Percentiles rank a stretch among this genome's conserved stretches.
Conservation (phyloP, 1,140 invertebrate species). For the Limonius californicus region DNA sequence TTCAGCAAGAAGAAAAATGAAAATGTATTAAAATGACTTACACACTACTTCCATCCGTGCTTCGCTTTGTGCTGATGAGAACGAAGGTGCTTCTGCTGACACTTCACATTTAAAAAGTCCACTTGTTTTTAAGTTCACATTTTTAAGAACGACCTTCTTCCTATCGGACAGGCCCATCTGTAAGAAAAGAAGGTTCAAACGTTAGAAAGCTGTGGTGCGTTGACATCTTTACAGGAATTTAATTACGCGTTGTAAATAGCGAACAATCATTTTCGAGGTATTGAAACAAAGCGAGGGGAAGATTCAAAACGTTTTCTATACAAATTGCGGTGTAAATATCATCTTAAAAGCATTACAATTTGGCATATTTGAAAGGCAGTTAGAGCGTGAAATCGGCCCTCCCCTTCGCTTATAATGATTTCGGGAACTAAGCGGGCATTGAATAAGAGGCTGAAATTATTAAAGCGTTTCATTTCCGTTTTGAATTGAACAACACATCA, state of each 20-base stretch:
- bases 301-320: too few species aligned
- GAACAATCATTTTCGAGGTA: too few species aligned
- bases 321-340: too few species aligned
- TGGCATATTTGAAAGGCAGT: too few species aligned
- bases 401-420: neutral
- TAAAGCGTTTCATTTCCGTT: conserved; percentile 3
- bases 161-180: conserved; percentile 58
- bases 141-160: conserved; percentile 57
- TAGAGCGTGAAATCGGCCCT: neutral
- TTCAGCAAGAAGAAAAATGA: neutral
- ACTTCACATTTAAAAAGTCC: conserved; percentile 74
- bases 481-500: conserved; percentile 9
- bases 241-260: too few species aligned
- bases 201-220: too few species aligned
- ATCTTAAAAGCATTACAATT: too few species aligned
- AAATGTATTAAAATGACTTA: conserved; percentile 51
- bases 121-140: conserved; percentile 61
- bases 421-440: too few species aligned
- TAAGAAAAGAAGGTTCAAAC: too few species aligned
- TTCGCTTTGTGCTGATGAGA: conserved; percentile 62
- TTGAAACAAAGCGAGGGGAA: too few species aligned
- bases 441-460: conserved; percentile 5
- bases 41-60: conserved; percentile 68
- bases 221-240: too few species aligned
- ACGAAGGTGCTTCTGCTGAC: conserved; percentile 70